Evolutionary conservation across 2,888 invertebrate species (phyloP), one percentile per base, ranked within the genome.

Genomic region (Acrocera orbiculus): DNA sequence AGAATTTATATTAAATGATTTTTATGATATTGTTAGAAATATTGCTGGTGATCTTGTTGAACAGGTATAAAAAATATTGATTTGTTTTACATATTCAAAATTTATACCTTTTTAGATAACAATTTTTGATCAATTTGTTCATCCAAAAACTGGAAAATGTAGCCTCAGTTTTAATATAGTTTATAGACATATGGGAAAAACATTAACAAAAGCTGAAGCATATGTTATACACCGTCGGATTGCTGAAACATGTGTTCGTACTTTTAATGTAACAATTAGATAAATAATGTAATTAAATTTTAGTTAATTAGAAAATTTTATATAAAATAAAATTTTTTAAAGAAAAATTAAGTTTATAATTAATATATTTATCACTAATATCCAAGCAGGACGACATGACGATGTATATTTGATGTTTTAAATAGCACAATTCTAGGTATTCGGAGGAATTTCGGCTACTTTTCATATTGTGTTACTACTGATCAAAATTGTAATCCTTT

Each of bases 11-110:
- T 62, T 67, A 31, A 83, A 85, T 58, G 87, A 90, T 61, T 87
- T 90, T 53, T 93, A 89, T 57, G 95, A 96, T 55, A 56, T 96
- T 40, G 92, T 86, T 1, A 69, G 96, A 42, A 73, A 73, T 42
- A 58, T 89, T 32, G 95, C 83, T 3, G 90, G 87, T 1, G 92
- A 95, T 60, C 62, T 83, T n/a, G 70, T 98, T 29, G 98, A 98
- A 62, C 92, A 89, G 70, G 80, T 81, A 47, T 17, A 33, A n/a
- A n/a, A n/a, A n/a, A n/a, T n/a, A n/a, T n/a, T n/a, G n/a, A n/a
- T n/a, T 15, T 9, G 8, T 19, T 19, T 8, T 19, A 19, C 5
- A 19, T 6, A 19, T 19, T 8, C 8, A 19, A 19, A 19, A 7
- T 19, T 19, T 19, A 2, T 11, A 11, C n/a, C 32, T 38, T 58